Conservation (phyloP, 2,888 invertebrate genomes). For the Melanostoma scalare region DNA sequence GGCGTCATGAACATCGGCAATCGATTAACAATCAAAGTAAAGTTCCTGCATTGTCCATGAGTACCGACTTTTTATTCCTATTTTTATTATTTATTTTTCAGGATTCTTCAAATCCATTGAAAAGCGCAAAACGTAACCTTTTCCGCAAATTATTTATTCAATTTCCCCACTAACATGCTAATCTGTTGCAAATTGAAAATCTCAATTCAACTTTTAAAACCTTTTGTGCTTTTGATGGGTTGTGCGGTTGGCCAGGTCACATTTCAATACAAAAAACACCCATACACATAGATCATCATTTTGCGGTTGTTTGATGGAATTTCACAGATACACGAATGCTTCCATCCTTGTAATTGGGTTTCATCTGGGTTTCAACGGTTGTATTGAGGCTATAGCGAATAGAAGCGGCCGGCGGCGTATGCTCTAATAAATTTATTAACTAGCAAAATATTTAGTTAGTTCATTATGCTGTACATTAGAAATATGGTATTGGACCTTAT, state of each 20-base stretch:
- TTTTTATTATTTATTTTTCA: too few species aligned
- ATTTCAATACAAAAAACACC: neutral
- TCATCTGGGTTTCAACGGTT: neutral
- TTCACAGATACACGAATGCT: slow-evolving; percentile 16
- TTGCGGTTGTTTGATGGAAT: neutral
- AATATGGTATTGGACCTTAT: neutral
- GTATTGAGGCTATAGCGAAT: slow-evolving; percentile 27
- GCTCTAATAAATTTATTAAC: slow-evolving; percentile 56
- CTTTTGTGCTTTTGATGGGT: slow-evolving; percentile 20
- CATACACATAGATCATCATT: slow-evolving; percentile 4
- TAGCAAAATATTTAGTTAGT: slow-evolving; percentile 53
- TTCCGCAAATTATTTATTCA: slow-evolving; percentile 14
- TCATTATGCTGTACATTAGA: slow-evolving; percentile 60
- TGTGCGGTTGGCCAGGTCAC: slow-evolving; percentile 9
- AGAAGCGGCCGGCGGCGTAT: slow-evolving; percentile 3
- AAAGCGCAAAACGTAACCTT: neutral
- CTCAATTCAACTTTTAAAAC: slow-evolving; percentile 19
- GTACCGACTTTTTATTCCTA: too few species aligned
- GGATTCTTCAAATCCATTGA: too few species aligned
- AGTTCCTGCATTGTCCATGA: too few species aligned
- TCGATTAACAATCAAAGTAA: too few species aligned
- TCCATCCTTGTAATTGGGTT: slow-evolving; percentile 33
- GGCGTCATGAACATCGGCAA: too few species aligned
- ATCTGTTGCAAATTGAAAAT: slow-evolving; percentile 36
- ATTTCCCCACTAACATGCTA: slow-evolving; percentile 23